Evolutionary conservation across 92 coral and sea anemone species (phyloP), one percentile per base, ranked within the genome.

Genomic region (Phenganax stokvisi): DNA sequence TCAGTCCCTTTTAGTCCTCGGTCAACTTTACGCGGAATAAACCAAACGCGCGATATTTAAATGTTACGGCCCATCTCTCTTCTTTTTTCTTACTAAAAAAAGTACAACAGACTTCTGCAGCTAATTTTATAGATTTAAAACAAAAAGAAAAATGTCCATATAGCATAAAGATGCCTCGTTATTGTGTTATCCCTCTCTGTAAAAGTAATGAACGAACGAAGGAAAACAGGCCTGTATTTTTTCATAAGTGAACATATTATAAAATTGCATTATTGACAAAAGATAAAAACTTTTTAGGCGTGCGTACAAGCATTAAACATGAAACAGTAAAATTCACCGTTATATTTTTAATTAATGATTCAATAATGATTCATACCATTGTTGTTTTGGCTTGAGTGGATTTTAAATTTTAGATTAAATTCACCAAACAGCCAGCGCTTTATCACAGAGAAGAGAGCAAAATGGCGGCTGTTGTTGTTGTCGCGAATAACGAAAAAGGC

Each of bases 351-450:
- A 70, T 52, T 52, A 5, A 52, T 52, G 3, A 37, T 28, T 28
- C 75, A 67, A 67, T 27, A 27, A 4, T 67, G 15, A 71, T 11
- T 7, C 6, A 47, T 55, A 72, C 52, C 9, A 51, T 10, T 30
- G 47, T 68, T 68, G 65, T 67, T 72, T 55, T 51, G 60, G 51
- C 27, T 9, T 7, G 28, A 0, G 10, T 37, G 54, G 75, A 17
- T 52, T 72, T 72, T 72, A 72, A 72, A 72, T 72, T 72, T 72
- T 72, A 72, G 25, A 72, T 72, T 55, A 71, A 72, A 72, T 72
- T 53, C 27, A 3, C 8, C 7, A 20, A 72, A 72, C 47, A 72
- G 27, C 27, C 77, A 56, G 77, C 58, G 29, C 13, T 5, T 51
- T 72, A 47, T 72, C 20, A 72, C 77, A 20, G 58, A 58, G 77